Evolutionary conservation across 2,113 vertebrate species (phyloP).

Genomic region (Pachycephala philippinensis): DNA sequence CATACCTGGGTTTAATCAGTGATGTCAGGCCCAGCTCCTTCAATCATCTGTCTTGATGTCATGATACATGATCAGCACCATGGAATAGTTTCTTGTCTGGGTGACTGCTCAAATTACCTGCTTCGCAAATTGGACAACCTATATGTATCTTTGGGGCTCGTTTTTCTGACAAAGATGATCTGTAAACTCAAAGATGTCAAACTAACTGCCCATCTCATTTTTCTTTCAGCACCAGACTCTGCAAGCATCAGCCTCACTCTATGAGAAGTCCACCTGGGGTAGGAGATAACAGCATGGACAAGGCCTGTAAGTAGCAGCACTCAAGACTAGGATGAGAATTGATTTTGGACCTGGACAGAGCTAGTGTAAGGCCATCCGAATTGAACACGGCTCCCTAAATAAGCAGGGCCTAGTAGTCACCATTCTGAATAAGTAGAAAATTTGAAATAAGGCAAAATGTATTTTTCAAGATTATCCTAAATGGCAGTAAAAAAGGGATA

Average conservation of each 20-base stretch:
- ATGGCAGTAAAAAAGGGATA: neutral
- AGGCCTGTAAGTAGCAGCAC: neutral
- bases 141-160: neutral
- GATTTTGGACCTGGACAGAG: neutral
- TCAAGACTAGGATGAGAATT: neutral
- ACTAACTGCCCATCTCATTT: neutral
- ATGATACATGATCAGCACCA: neutral
- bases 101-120: neutral
- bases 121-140: neutral
- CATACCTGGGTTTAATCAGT: neutral
- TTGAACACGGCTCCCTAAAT: neutral
- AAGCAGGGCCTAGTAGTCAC: neutral
- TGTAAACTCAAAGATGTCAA: neutral
- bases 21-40: neutral
- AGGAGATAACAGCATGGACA: neutral
- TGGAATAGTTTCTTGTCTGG: neutral
- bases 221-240: neutral
- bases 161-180: neutral
- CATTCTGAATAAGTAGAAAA: neutral
- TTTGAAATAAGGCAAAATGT: neutral
- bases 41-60: neutral
- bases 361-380: neutral
- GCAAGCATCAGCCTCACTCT: neutral
- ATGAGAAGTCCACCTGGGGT: fast-evolving
- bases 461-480: neutral